These are phyloP conservation scores for Chloroceryle inda DNA, from an alignment of 2,797 vertebrate species.

Conservation along the genomic window DNA sequence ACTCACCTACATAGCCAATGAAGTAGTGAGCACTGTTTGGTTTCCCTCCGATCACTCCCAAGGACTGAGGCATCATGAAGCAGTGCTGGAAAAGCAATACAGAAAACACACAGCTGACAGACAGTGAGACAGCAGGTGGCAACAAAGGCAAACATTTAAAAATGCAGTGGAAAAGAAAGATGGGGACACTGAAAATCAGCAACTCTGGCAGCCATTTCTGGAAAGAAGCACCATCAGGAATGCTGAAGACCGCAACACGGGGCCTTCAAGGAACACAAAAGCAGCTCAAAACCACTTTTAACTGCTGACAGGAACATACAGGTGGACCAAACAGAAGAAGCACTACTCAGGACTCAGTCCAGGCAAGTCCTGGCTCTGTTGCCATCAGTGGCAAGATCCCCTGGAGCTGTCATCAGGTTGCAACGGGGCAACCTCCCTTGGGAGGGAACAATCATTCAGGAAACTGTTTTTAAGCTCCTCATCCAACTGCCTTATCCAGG, in stretches of 20 bases:
- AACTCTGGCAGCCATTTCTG: neutral
- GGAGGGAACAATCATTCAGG: neutral
- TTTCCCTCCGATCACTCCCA: constrained; percentile 98
- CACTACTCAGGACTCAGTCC: neutral
- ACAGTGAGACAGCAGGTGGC: constrained; percentile 34
- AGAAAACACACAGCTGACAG: constrained; percentile 56
- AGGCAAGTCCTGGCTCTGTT: neutral
- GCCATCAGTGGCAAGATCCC: neutral
- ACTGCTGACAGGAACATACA: neutral
- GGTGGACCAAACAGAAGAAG: neutral
- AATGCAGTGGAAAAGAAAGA: neutral
- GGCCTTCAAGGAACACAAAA: neutral
- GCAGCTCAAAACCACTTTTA: neutral
- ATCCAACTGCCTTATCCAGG: neutral
- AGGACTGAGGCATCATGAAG: constrained; percentile 98
- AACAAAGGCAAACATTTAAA: constrained; percentile 14
- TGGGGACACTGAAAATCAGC: neutral
- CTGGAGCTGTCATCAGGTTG: neutral
- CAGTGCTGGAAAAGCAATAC: constrained; percentile 89
- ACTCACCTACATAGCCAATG: constrained; percentile 97
- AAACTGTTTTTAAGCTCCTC: neutral
- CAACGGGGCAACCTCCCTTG: neutral
- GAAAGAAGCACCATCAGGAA: neutral
- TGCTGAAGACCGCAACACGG: neutral
- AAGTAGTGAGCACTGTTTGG: constrained; percentile 99